Conservation (phyloP, 2,797 vertebrate species). For the Anniella stebbinsi region DNA sequence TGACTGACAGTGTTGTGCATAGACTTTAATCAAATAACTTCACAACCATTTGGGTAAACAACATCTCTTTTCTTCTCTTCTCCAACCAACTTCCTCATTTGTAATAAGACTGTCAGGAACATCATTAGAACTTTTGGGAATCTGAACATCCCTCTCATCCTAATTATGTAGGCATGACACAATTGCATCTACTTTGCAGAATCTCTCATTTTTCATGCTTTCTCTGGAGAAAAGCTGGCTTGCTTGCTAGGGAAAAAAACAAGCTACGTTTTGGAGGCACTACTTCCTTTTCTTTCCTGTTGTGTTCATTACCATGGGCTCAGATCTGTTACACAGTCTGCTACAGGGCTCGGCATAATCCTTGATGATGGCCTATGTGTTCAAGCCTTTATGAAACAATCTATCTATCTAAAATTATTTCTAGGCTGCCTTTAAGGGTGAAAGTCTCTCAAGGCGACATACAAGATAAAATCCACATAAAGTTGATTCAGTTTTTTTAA, state of each 20-base stretch:
- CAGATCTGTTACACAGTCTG: background rate
- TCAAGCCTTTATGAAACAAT: background rate
- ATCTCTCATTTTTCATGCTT: constrained; percentile 1
- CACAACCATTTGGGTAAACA: background rate
- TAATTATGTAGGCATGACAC: constrained; percentile 21
- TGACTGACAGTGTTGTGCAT: constrained; percentile 15
- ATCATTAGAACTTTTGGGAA: background rate
- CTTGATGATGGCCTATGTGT: background rate
- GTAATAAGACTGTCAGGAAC: constrained; percentile 28
- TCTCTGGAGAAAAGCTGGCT: background rate
- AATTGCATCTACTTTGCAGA: background rate
- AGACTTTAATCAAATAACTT: constrained; percentile 53
- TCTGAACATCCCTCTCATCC: constrained; percentile 24
- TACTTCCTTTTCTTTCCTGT: constrained; percentile 30
- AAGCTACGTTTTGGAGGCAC: background rate
- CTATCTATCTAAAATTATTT: no score
- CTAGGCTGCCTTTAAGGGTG: no score
- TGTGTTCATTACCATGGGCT: constrained; percentile 31
- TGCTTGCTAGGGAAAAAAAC: constrained; percentile 6
- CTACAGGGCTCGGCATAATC: background rate
- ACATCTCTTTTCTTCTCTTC: constrained; percentile 21
- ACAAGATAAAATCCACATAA: no score
- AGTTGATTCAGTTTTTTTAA: no score
- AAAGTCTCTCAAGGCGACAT: no score
- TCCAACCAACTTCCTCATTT: background rate